Percentiles rank a stretch among this genome's conserved stretches.
Conservation (phyloP, 2,113 vertebrate genomes). For the Halcyon malimbica region DNA sequence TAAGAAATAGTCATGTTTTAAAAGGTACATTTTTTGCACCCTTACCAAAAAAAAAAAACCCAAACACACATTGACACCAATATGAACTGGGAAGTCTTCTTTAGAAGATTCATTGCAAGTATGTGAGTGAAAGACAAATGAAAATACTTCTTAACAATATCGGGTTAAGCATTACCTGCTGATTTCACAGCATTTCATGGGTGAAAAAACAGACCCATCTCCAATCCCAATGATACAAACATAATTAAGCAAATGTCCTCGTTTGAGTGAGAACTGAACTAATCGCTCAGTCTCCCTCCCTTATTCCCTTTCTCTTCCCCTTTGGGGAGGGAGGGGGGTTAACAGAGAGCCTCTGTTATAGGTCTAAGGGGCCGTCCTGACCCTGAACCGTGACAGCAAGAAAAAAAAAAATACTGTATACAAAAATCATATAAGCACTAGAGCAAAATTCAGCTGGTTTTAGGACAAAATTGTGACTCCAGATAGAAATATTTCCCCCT, state of each 20-base stretch:
- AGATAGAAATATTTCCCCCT: neutral
- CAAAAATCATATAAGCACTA: neutral
- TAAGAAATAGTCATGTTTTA: neutral
- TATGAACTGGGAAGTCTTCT: neutral
- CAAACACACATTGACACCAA: neutral
- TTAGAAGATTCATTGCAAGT: neutral
- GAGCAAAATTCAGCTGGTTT: neutral
- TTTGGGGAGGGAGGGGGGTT: too few species aligned
- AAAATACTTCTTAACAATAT: neutral
- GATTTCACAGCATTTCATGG: neutral
- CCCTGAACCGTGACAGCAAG: too few species aligned
- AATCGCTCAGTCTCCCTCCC: too few species aligned
- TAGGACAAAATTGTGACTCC: neutral
- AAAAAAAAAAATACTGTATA: neutral
- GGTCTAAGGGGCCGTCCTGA: too few species aligned
- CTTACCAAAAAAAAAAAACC: accelerated
- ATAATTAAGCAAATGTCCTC: neutral
- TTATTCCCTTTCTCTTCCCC: too few species aligned
- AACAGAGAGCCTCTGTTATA: too few species aligned
- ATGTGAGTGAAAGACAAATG: neutral
- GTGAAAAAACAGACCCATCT: neutral
- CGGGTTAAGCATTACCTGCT: neutral
- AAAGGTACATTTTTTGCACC: neutral
- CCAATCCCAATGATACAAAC: neutral
- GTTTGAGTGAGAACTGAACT: too few species aligned